Percentiles rank a stretch among this genome's conserved stretches.
Conservation (phyloP, 2,797 vertebrate species). For the Parotocinclus haroldoi region DNA sequence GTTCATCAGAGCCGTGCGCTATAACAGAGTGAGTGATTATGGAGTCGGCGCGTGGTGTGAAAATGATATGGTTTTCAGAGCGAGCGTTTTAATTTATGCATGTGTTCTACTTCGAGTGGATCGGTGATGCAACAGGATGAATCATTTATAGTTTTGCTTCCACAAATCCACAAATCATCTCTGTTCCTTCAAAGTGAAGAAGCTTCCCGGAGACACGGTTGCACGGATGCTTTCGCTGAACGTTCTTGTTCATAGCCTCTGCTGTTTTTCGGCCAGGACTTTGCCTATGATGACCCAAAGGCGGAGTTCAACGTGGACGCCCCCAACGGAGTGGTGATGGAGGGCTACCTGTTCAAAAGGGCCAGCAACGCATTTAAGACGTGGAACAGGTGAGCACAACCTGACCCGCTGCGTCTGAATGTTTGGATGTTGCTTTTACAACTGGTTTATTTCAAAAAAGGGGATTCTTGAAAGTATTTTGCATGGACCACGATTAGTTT, state of each 20-base stretch:
- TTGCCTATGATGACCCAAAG: slow-evolving; percentile 89
- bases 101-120: slow-evolving; percentile 17
- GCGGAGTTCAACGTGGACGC: slow-evolving; percentile 91
- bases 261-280: slow-evolving; percentile 73
- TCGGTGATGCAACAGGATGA: slow-evolving; percentile 1
- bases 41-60: too few relatives aligned
- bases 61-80: too few relatives aligned
- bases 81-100: slow-evolving; percentile 26
- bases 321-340: slow-evolving; percentile 95
- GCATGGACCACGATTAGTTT: too few relatives aligned
- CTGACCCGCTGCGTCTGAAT: background rate
- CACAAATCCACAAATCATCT: background rate
- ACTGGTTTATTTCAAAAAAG: too few relatives aligned
- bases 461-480: too few relatives aligned
- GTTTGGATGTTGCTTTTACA: too few relatives aligned
- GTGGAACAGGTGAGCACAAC: slow-evolving; percentile 84
- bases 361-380: slow-evolving; percentile 98
- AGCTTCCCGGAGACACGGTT: background rate
- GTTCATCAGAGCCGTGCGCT: too few relatives aligned
- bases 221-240: background rate
- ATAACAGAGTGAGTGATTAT: too few relatives aligned
- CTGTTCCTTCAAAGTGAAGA: background rate
- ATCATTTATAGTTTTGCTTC: background rate
- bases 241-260: background rate
- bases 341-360: slow-evolving; percentile 97